These are phyloP conservation scores for Cybosia mesomella DNA, from an alignment of 2,888 invertebrate genomes.

Conservation along the genomic window DNA sequence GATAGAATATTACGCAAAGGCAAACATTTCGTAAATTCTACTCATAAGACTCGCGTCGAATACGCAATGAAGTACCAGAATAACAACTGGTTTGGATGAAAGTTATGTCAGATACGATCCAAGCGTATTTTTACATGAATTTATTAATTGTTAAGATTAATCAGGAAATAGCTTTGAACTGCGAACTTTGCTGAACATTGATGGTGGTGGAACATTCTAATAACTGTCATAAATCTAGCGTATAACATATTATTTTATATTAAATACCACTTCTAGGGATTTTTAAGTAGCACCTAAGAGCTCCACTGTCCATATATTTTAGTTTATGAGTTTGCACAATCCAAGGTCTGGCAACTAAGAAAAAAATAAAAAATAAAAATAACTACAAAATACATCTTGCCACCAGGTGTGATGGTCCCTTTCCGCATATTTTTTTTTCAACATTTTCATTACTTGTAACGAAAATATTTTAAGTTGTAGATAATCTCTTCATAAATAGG, in stretches of 20 bases:
- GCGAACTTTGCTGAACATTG: neutral
- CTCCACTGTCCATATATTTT: no score
- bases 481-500: no score
- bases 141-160: neutral
- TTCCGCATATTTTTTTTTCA: no score
- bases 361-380: no score
- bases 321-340: no score
- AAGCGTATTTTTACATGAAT: neutral
- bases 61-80: conserved; percentile 41
- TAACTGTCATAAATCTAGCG: no score
- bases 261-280: neutral
- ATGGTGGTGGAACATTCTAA: neutral
- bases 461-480: no score
- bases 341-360: no score
- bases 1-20: conserved; percentile 35
- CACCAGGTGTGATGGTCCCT: no score
- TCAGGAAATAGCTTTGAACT: neutral
- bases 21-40: conserved; percentile 48
- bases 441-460: no score
- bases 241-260: neutral
- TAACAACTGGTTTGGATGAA: conserved; percentile 24
- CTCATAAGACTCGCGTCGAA: conserved; percentile 34
- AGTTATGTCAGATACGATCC: neutral
- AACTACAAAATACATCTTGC: no score
- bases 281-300: neutral